Evolutionary conservation across 2,888 invertebrate genomes (phyloP).

Genomic region (Heteromyza rotundicornis): DNA sequence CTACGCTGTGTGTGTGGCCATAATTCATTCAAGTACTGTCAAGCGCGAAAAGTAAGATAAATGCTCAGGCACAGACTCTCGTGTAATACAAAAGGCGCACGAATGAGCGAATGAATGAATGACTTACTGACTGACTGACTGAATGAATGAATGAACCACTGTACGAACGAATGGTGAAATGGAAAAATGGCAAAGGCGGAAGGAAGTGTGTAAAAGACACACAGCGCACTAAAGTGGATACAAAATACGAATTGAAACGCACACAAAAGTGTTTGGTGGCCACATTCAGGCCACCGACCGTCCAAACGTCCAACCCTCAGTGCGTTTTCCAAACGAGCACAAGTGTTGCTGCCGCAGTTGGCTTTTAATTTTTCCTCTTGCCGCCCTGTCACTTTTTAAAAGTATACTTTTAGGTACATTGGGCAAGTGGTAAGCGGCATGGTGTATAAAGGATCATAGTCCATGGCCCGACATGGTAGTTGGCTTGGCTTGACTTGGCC

Average conservation of each 20-base stretch:
- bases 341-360: slow-evolving; percentile 10
- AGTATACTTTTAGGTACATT: neutral
- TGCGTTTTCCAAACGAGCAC: slow-evolving; percentile 14
- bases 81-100: neutral
- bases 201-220: too few species aligned
- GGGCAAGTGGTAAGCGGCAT: neutral
- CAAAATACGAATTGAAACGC: too few species aligned
- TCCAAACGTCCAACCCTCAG: too few species aligned
- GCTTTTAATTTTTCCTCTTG: neutral
- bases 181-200: too few species aligned
- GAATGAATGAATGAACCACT: neutral
- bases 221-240: too few species aligned
- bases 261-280: too few species aligned
- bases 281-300: too few species aligned
- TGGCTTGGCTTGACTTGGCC: too few species aligned
- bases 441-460: neutral
- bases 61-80: slow-evolving; percentile 14
- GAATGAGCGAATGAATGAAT: neutral
- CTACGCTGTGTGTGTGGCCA: neutral
- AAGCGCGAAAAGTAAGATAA: slow-evolving; percentile 18
- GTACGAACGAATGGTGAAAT: neutral
- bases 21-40: slow-evolving; percentile 18
- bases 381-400: neutral
- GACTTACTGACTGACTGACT: neutral
- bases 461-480: neutral